A percentile compares a stretch with the other conserved stretches of the same genome.
Evolutionary conservation across 2,113 vertebrate genomes (phyloP).

Genomic region (Marcusenius ussheri): DNA sequence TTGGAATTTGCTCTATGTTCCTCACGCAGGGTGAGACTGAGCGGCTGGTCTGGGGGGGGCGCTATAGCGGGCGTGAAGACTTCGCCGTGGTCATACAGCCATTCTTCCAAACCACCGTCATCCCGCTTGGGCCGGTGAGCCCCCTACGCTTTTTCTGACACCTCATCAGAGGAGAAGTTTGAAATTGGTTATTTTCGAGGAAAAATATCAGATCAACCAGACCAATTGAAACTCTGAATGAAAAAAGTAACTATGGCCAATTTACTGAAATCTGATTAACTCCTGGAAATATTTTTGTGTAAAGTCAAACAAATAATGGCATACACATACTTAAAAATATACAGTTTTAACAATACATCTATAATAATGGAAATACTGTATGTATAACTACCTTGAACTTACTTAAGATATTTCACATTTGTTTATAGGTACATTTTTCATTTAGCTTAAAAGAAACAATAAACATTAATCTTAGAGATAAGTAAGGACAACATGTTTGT

Average conservation of each 20-base stretch:
- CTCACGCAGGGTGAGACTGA: constrained; percentile 47
- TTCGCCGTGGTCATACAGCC: constrained; percentile 76
- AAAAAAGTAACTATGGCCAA: neutral
- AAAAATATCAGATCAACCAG: neutral
- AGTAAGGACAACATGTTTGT: neutral
- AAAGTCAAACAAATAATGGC: neutral
- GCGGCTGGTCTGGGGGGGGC: constrained; percentile 48
- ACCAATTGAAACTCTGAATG: neutral
- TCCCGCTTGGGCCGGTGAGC: constrained; percentile 69
- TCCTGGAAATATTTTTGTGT: neutral
- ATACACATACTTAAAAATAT: neutral
- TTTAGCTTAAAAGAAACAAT: neutral
- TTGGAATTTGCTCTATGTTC: neutral
- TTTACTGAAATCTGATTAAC: neutral
- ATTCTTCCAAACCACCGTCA: constrained; percentile 67
- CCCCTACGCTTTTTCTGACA: neutral
- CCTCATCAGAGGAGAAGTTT: neutral
- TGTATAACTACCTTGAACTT: neutral
- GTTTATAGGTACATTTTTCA: neutral
- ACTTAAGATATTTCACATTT: neutral
- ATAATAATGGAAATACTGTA: neutral
- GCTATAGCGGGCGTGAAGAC: constrained; percentile 66
- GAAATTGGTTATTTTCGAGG: neutral
- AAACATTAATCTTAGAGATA: neutral
- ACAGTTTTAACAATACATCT: neutral